Base-by-base conservation (phyloP, 2,113 vertebrate species). In the Choloepus hoffmanni region DNA sequence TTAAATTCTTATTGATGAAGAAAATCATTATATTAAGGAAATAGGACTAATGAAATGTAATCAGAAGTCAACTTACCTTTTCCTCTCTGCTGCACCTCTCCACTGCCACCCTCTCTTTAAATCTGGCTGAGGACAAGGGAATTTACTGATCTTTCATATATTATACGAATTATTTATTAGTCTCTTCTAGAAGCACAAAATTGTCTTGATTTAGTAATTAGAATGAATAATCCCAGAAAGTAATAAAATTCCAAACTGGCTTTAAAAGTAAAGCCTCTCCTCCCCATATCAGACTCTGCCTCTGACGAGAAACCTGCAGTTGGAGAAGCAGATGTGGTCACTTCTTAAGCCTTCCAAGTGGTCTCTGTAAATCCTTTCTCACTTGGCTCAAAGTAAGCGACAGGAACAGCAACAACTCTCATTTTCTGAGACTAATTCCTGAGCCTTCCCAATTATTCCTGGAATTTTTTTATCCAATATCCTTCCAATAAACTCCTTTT, bases 401-500 rank as follows among this genome's bases (percentile, higher is more conserved):
- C 1, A 78, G 23, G 12, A 43, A 65, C 8, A 77, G 9, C 28
- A 86, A 13, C 48, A 67, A 10, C 15, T 58, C 36, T 23, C 45
- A 68, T 77, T 93, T 95, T 84, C 74, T 72, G 58, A 79, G 24
- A 45, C 40, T 86, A 24, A 30, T 48, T 84, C 74, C 78, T 95
- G 78, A 93, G 33, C 4, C 23, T 84, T 93, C 16, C 40, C 45
- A 93, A 18, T 95, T 96, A 92, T 79, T 85, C 16, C 68, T 93
- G 5, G 68, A 84, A 53, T 87, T 36, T 36, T 36, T 36, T 36
- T 76, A 76, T 68, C 26, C 48, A 90, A 53, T 78, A 87, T 40
- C 43, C 55, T 94, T 94, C 50, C 81, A 95, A 82, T 90, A 94
- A 88, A 93, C 50, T 90, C 21, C 11, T 85, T 76, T 94, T 95